A percentile compares a stretch with the other conserved stretches of the same genome.
Evolutionary conservation across 2,113 vertebrate genomes (phyloP).

Genomic region (Megaceryle torquata): DNA sequence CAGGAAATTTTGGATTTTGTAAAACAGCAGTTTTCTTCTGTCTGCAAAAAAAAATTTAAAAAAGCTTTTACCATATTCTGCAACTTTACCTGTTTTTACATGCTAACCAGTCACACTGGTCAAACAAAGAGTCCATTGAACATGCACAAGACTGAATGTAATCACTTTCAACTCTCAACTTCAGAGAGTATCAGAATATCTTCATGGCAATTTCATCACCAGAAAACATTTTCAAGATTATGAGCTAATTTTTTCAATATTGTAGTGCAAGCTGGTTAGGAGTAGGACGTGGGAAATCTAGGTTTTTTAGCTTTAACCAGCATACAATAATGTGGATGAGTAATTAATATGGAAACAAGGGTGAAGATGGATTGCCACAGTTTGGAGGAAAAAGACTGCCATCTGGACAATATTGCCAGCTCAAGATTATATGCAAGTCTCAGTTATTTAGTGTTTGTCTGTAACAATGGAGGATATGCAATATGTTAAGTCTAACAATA

Average conservation of each 20-base stretch:
- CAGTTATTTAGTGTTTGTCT: neutral
- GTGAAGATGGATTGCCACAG: neutral
- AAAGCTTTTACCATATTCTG: neutral
- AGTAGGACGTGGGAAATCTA: neutral
- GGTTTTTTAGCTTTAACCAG: neutral
- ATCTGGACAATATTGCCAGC: neutral
- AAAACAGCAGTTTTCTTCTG: neutral
- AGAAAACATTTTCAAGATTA: neutral
- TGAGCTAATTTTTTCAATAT: neutral
- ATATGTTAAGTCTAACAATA: neutral
- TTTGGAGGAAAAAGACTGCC: slow-evolving; percentile 4
- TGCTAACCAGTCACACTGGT: neutral
- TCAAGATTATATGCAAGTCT: neutral
- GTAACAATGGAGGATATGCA: neutral
- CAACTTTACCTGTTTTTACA: neutral
- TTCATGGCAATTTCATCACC: neutral
- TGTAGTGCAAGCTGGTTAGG: neutral
- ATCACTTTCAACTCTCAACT: neutral
- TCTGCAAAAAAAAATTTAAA: neutral
- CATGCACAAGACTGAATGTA: neutral
- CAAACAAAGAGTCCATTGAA: neutral
- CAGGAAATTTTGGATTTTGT: neutral
- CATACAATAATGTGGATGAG: neutral
- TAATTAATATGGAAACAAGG: slow-evolving; percentile 26
- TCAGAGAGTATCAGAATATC: neutral